Percentiles rank a stretch among this genome's conserved stretches.
phyloP scores from a whole-genome alignment of 2,113 vertebrate genomes.

The Ctenodactylus gundi region DNA sequence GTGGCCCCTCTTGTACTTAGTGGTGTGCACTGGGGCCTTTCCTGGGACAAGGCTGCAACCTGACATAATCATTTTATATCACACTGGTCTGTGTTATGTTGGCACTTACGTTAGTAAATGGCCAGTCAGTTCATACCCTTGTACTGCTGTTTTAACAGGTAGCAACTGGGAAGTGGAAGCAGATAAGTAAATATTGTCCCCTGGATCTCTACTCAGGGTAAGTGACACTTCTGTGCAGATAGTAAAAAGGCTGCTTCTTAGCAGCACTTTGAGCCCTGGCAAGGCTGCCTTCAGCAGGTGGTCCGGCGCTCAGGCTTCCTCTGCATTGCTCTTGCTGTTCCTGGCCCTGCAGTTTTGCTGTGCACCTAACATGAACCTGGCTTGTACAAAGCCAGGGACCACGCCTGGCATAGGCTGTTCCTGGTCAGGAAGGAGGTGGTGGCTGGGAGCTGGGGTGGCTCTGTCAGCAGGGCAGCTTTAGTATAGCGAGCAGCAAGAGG shows the following conservation, averaged over 20 bases:
- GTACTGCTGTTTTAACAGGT: slow-evolving; percentile 84
- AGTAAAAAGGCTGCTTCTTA: not conserved
- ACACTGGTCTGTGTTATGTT: not conserved
- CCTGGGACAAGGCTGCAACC: not conserved
- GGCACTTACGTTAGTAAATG: not conserved
- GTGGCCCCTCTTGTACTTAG: not conserved
- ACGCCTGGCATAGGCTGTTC: not conserved
- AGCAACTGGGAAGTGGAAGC: slow-evolving; percentile 96
- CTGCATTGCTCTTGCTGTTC: not conserved
- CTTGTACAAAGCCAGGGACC: not conserved
- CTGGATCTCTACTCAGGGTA: slow-evolving; percentile 99
- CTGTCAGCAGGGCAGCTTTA: not conserved
- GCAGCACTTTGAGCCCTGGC: not conserved
- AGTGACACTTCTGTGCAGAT: slow-evolving; percentile 62
- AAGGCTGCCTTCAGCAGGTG: not conserved
- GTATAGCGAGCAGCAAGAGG: not conserved
- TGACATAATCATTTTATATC: not conserved
- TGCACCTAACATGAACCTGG: fast-evolving
- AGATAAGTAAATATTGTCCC: slow-evolving; percentile 95
- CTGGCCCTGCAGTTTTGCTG: not conserved
- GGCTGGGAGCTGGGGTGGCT: not conserved
- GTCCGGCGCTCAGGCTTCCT: not conserved
- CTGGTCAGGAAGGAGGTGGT: not conserved
- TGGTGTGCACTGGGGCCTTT: not conserved
- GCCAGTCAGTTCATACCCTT: not conserved